Evolutionary conservation across 2,797 vertebrate genomes (phyloP).

Genomic region (Hypotaenidia philippensis): DNA sequence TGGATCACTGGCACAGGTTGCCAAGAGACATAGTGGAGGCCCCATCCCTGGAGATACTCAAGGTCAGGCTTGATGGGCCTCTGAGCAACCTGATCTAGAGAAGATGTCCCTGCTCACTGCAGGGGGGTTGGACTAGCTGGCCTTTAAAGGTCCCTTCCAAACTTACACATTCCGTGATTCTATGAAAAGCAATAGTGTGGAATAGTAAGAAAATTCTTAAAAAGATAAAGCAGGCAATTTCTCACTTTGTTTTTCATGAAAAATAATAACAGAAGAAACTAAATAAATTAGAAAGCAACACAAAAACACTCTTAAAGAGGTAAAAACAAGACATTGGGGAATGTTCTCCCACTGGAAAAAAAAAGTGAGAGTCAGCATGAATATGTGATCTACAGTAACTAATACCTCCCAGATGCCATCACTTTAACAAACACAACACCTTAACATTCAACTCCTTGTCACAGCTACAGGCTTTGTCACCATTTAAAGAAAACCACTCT

Average conservation of each 20-base stretch:
- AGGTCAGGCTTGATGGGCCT: too few species aligned
- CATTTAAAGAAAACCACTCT: background rate
- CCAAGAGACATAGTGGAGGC: too few species aligned
- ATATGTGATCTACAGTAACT: background rate
- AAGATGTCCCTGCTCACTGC: too few species aligned
- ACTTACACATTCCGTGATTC: too few species aligned
- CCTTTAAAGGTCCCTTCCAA: too few species aligned
- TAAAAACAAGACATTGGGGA: background rate
- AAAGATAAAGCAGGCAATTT: slow-evolving; percentile 13
- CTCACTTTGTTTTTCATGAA: background rate
- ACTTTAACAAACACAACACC: background rate
- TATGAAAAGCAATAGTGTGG: background rate
- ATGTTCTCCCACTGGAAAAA: background rate
- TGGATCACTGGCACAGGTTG: too few species aligned
- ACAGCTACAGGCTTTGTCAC: background rate
- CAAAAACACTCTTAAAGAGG: background rate
- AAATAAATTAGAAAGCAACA: background rate
- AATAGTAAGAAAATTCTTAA: background rate
- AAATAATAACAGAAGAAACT: background rate
- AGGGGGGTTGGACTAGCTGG: too few species aligned
- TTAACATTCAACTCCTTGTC: background rate
- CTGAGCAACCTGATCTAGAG: too few species aligned
- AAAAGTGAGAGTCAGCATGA: background rate
- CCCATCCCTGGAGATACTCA: too few species aligned
- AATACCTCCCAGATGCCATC: background rate